Evolutionary conservation across 64 coral and sea anemone genomes (phyloP), one percentile per base, ranked within the genome.

Genomic region (Orbicella faveolata): DNA sequence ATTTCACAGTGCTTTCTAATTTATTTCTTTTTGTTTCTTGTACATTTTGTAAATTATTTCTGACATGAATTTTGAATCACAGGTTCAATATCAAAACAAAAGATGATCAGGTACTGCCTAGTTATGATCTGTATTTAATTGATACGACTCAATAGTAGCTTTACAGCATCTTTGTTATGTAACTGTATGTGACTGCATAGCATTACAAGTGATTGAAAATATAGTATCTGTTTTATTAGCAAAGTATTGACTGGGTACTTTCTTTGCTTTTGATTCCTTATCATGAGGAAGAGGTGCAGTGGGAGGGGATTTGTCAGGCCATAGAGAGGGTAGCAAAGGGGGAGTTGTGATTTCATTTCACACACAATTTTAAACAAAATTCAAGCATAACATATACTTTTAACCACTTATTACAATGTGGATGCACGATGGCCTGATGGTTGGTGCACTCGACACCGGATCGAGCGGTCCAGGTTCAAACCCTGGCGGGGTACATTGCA

Each of bases 1-100:
- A 48, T 48, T 48, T 48, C 44, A 48, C 44, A 26, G 20, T 70
- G 23, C 67, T n/a, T 33, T 26, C 55, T 59, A 74, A 33, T 33
- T 78, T 51, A 78, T 78, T 78, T 41, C 37, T 78, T 41, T 41
- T 75, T 76, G 9, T 76, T 48, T 52, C 20, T 70, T 78, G 75
- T 78, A 78, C 37, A 78, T 78, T 75, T 36, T 78, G 75, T 78
- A 78, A 78, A 78, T 78, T 78, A 78, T 52, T 53, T 52, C 41
- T 19, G 37, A 34, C 33, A 26, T 51, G 16, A 8, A 44, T 52
- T 78, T 75, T 37, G 15, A 75, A 75, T 75, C 20, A 36, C 14
- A 14, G 33, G 73, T 69, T 25, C 25, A 26, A 23, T 26, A 70
- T 70, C 11, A 12, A n/a, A 26, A 4, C 6, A 23, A 70, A 70